Base-by-base conservation (phyloP, 2,888 invertebrate genomes). In the Proisotoma minuta region DNA sequence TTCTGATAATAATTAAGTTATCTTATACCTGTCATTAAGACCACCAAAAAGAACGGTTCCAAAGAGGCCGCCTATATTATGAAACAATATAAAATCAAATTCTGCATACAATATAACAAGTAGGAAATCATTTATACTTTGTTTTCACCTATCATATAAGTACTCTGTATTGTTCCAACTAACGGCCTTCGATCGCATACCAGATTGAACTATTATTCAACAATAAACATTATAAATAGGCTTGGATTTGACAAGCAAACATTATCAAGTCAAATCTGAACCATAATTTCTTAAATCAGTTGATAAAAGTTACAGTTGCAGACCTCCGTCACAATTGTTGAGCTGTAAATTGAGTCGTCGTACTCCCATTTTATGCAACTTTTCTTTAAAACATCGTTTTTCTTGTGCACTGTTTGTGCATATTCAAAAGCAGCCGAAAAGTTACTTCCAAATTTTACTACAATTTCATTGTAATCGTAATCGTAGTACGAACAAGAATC, bases 1-100 rank as follows among this genome's bases (percentile, higher is more conserved):
- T 47, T 10, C 12, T 4, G 23, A 10, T 24, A 18, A 34, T n/a
- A n/a, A n/a, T n/a, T n/a, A n/a, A n/a, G n/a, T n/a, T n/a, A n/a
- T n/a, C n/a, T n/a, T 27, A 57, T 48, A 66, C 67, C 65, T 66
- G 57, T 69, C 69, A n/a, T 67, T 68, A 2, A 65, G 47, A 22
- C 63, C 40, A 27, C 65, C 65, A 20, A 65, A 54, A 3, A 61
- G 3, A 8, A 69, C 52, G 24, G 63, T 61, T 50, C 69, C 69
- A 22, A 59, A 59, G 3, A 69, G 53, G 4, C 61, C 65, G n/a
- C 69, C 69, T n/a, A n/a, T n/a, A n/a, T n/a, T n/a, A n/a, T n/a
- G n/a, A n/a, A n/a, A n/a, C n/a, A n/a, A n/a, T n/a, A n/a, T n/a
- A n/a, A n/a, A n/a, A n/a, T n/a, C n/a, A n/a, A n/a, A n/a, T n/a